Evolutionary conservation across 2,797 vertebrate species (phyloP), one percentile per base, ranked within the genome.

Genomic region (Otus scops): DNA sequence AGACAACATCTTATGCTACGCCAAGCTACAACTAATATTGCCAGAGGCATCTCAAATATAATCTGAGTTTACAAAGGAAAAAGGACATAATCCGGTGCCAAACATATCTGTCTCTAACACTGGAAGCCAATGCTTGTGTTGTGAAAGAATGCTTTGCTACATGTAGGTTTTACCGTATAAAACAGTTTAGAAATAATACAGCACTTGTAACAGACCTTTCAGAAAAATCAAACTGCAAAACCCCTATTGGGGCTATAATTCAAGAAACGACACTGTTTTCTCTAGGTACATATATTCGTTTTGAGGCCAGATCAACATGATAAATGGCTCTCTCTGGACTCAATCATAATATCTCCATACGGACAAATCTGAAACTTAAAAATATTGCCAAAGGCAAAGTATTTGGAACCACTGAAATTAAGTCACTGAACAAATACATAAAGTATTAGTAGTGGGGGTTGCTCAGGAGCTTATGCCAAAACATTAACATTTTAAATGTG

Each of bases 351-450:
- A 96, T 89, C 32, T 43, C 85, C 74, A 88, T 16, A 79, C 26
- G 93, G 50, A 64, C 76, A 80, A 88, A 93, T 89, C 70, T 64
- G 94, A 93, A 96, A 88, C 45, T 79, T 90, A 79, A 92, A 95
- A 91, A 77, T 90, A 95, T 45, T 88, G 74, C 91, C 96, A 93
- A 92, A 22, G 38, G 90, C 67, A 56, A 89, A 93, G 59, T 38
- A 85, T 73, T 94, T 92, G 91, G 90, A 96, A 94, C 28, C 53
- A 96, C 81, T 95, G 92, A 93, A 96, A 97, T 89, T 83, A 71
- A 93, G 47, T 92, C 80, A 83, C 90, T 87, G 65, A 94, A 89
- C 84, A 95, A 95, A 96, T 78, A 83, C 36, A 95, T 93, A 22
- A 94, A 88, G 70, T 57, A 97, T 94, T 76, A 89, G 56, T 81